Base-by-base conservation (phyloP, 92 coral and sea anemone genomes). In the Epizoanthus ramosus region DNA sequence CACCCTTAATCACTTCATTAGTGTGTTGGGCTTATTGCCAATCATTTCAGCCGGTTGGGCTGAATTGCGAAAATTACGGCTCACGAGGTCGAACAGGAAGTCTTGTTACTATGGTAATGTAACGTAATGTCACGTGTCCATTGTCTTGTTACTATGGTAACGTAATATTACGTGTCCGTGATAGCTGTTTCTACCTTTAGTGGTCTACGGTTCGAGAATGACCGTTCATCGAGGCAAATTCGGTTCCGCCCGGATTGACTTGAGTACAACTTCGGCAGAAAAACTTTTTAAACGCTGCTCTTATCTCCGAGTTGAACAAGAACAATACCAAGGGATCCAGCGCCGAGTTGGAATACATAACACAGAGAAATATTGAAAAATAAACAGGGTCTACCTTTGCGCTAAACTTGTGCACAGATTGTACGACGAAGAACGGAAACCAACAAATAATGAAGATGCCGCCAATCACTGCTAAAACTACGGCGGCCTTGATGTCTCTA, bases 391-490 rank as follows among this genome's bases (percentile, higher is more conserved):
- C 88, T 33, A 93, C 85, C 18, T 74, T 83, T 3, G 90, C 83
- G 12, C 95, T 91, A 75, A 95, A 95, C 88, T 95, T 95, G 87
- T 93, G 97, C 57, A 95, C 87, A 10, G 98, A 87, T 28, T 91
- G 98, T 18, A 93, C 97, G 13, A 93, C 95, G 64, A 95, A 95
- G 86, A 95, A 95, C n/a, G 98, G 98, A 56, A 95, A 61, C 98
- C 98, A 95, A 73, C 98, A 95, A 5, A 95, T 63, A 6, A 95
- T 93, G 63, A 95, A 95, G 35, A 95, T 93, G 8, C 98, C 98
- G 3, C 98, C 98, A 17, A 95, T 95, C 75, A 95, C 88, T 1
- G 95, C 98, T 28, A 95, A 58, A 16, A 95, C 98, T 9, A 72
- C 75, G 5, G 98, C 98, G 52, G 98, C 97, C 86, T 90, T 94